Conservation (phyloP, 2,888 invertebrate genomes). For the Eilema depressum region DNA sequence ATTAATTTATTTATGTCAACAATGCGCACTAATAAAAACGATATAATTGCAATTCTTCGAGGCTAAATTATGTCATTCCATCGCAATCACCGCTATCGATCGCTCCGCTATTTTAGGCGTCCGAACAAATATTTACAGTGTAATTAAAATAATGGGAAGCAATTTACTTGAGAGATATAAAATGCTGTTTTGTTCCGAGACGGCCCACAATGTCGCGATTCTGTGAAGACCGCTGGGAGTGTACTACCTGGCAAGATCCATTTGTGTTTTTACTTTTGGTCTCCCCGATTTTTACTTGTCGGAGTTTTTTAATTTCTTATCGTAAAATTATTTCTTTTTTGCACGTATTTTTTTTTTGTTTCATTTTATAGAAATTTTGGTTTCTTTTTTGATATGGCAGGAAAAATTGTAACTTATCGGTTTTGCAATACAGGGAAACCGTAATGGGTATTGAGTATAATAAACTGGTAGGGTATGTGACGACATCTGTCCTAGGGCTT, state of each 20-base stretch:
- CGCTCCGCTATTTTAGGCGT: neutral
- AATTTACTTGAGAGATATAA: neutral
- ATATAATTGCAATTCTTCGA: too few relatives aligned
- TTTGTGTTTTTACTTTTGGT: neutral
- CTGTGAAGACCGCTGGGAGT: neutral
- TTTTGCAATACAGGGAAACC: too few relatives aligned
- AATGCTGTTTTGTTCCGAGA: neutral
- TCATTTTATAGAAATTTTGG: too few relatives aligned
- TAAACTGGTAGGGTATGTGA: too few relatives aligned
- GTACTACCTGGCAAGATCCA: neutral
- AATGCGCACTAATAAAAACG: too few relatives aligned
- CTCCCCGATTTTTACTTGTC: neutral
- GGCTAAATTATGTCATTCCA: neutral
- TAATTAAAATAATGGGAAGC: constrained; percentile 4
- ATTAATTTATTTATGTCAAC: too few relatives aligned
- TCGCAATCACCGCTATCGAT: neutral
- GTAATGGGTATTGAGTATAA: too few relatives aligned
- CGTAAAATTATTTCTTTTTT: neutral
- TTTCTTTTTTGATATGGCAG: too few relatives aligned
- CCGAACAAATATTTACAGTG: neutral
- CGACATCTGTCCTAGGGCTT: too few relatives aligned
- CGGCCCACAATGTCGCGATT: neutral
- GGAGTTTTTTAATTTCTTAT: neutral
- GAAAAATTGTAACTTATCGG: too few relatives aligned
- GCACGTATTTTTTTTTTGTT: neutral